Evolutionary conservation across 1,140 invertebrate genomes (phyloP).

Genomic region (Platyscapa corneri): DNA sequence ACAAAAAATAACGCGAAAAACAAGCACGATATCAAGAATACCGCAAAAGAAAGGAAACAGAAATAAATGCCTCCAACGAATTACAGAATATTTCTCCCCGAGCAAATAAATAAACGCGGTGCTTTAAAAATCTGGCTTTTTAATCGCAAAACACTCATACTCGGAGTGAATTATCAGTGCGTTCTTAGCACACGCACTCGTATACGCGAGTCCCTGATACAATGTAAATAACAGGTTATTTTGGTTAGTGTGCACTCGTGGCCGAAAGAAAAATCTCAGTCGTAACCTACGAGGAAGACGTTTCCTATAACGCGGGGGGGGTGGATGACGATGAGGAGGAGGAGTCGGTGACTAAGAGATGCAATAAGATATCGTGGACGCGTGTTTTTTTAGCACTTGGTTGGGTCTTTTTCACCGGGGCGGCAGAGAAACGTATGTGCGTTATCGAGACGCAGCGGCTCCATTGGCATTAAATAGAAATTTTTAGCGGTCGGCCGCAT

Average conservation of each 20-base stretch:
- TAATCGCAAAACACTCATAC: background rate
- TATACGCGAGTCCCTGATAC: background rate
- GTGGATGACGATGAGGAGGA: no score
- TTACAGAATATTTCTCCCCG: slow-evolving; percentile 13
- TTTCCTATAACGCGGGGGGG: background rate
- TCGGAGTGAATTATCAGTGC: background rate
- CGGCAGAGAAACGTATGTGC: no score
- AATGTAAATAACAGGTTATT: slow-evolving; percentile 20
- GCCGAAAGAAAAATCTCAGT: background rate
- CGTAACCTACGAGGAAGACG: background rate
- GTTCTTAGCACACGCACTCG: background rate
- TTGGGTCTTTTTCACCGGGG: no score
- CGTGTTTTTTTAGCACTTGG: no score
- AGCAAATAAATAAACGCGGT: slow-evolving; percentile 1
- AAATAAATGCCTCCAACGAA: background rate
- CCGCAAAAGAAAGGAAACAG: background rate
- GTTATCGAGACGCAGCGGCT: no score
- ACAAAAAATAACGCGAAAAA: slow-evolving; percentile 4
- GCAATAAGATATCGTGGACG: background rate
- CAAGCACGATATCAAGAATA: background rate
- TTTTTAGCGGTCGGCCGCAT: no score
- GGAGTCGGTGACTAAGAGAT: background rate
- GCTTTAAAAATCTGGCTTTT: slow-evolving; percentile 6
- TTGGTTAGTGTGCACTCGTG: background rate
- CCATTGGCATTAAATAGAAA: no score